Percentiles rank a stretch among this genome's conserved stretches.
phyloP scores from a whole-genome alignment of 2,888 invertebrate species.

The Harpagoxenus sublaevis region DNA sequence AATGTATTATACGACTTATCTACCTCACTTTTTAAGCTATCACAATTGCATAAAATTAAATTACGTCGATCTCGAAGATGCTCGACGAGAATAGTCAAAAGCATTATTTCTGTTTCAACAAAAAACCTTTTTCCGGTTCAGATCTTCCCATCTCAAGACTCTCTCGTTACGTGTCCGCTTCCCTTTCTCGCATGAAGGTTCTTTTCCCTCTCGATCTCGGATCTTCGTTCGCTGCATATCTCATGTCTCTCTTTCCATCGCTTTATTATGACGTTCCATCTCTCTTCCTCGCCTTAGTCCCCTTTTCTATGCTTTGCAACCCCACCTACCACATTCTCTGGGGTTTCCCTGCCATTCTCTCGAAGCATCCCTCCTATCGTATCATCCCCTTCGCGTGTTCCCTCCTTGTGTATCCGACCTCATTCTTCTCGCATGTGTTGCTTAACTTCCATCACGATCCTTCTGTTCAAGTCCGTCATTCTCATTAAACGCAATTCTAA shows the following conservation, averaged over 20 bases:
- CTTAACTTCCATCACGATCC: background rate
- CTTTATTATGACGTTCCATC: conserved; percentile 12
- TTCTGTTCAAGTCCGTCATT: background rate
- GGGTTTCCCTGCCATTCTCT: background rate
- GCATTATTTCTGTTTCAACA: conserved; percentile 21
- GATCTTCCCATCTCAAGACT: conserved; percentile 14
- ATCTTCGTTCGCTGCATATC: conserved; percentile 30
- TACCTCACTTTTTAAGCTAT: background rate
- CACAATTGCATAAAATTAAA: background rate
- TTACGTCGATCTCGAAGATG: conserved; percentile 3
- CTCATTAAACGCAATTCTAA: background rate
- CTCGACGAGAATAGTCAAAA: background rate
- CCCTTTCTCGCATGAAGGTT: background rate
- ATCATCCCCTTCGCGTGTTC: conserved; percentile 12
- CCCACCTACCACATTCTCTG: background rate
- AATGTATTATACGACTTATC: background rate
- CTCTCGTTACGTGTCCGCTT: conserved; percentile 2
- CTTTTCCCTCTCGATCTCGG: background rate
- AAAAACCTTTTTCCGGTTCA: conserved; percentile 19
- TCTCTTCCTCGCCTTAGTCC: conserved; percentile 20
- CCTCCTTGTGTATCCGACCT: conserved; percentile 6
- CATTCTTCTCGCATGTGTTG: conserved; percentile 15
- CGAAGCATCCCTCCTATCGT: background rate
- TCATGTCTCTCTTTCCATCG: background rate
- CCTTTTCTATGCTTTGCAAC: conserved; percentile 19